These are phyloP conservation scores for Sicus ferrugineus DNA, from an alignment of 2,888 invertebrate species.

Conservation along the genomic window DNA sequence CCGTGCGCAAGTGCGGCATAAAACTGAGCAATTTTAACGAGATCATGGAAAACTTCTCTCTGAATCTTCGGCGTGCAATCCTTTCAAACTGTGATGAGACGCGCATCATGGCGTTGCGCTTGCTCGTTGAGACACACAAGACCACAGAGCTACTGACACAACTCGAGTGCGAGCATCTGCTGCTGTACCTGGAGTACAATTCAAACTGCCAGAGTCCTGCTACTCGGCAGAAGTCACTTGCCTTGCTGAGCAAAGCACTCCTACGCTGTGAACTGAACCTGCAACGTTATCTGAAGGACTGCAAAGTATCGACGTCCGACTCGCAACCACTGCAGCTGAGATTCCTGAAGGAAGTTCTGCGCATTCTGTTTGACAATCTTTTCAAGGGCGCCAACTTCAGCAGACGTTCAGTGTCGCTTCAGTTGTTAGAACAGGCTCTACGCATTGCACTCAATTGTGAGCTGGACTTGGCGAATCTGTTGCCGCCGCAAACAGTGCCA, in stretches of 20 bases:
- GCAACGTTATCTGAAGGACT: slow-evolving; percentile 45
- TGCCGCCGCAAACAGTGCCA: slow-evolving; percentile 45
- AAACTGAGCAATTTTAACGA: slow-evolving; percentile 44
- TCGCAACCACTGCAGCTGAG: slow-evolving; percentile 56
- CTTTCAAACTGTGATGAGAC: slow-evolving; percentile 67
- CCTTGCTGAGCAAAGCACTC: slow-evolving; percentile 71
- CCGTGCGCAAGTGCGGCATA: slow-evolving; percentile 65
- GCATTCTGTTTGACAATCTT: slow-evolving; percentile 68
- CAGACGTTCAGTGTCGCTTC: slow-evolving; percentile 69
- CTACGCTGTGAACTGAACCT: slow-evolving; percentile 67
- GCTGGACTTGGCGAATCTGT: slow-evolving; percentile 56
- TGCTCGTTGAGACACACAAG: slow-evolving; percentile 78
- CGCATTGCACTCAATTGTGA: slow-evolving; percentile 47
- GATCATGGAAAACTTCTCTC: slow-evolving; percentile 66
- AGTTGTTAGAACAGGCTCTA: slow-evolving; percentile 65
- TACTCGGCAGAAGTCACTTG: slow-evolving; percentile 71
- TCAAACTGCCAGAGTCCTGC: slow-evolving; percentile 74
- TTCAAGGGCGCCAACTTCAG: slow-evolving; percentile 72
- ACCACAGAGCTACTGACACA: slow-evolving; percentile 72
- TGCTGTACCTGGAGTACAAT: slow-evolving; percentile 73
- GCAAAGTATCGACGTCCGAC: slow-evolving; percentile 24
- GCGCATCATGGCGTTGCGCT: slow-evolving; percentile 72
- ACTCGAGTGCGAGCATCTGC: slow-evolving; percentile 72
- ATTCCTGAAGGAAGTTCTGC: slow-evolving; percentile 67
- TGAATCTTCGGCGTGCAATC: slow-evolving; percentile 68